phyloP scores from a whole-genome alignment of 1,140 invertebrate species.

The Lutraria rhynchaena region DNA sequence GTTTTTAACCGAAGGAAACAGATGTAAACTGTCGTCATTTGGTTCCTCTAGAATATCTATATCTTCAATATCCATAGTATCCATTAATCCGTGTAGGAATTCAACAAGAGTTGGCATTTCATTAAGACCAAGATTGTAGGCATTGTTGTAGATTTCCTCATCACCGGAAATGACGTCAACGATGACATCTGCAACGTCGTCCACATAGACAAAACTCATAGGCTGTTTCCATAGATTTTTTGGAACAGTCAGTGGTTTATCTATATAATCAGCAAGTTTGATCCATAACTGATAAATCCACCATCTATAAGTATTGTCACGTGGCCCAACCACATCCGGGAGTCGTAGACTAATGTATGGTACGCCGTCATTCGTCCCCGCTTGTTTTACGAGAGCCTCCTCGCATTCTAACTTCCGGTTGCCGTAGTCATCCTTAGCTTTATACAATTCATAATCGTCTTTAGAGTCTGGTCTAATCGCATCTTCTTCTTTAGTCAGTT shows the following conservation, averaged over 20 bases:
- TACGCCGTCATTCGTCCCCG: conserved; percentile 66
- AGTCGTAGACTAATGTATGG: conserved; percentile 82
- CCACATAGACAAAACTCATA: conserved; percentile 83
- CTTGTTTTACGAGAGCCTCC: conserved; percentile 78
- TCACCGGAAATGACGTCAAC: conserved; percentile 64
- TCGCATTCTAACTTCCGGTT: conserved; percentile 82
- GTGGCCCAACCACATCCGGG: conserved; percentile 83
- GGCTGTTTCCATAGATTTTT: conserved; percentile 70
- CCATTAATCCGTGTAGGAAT: conserved; percentile 75
- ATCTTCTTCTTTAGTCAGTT: conserved; percentile 74
- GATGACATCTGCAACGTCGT: conserved; percentile 82
- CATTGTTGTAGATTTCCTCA: conserved; percentile 74
- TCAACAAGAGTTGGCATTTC: conserved; percentile 76
- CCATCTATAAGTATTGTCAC: conserved; percentile 83
- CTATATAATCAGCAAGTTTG: conserved; percentile 72
- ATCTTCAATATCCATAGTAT: conserved; percentile 67
- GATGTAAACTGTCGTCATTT: conserved; percentile 70
- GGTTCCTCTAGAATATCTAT: conserved; percentile 68
- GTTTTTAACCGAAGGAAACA: conserved; percentile 83
- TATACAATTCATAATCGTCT: conserved; percentile 71
- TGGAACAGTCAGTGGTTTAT: conserved; percentile 79
- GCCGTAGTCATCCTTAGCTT: conserved; percentile 81
- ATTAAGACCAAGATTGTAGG: conserved; percentile 82
- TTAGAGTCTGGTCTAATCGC: conserved; percentile 77
- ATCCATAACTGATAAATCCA: conserved; percentile 84